Percentiles rank a stretch among this genome's conserved stretches.
Conservation (phyloP, 2,888 invertebrate genomes). For the Lepeophtheirus nordmannii region DNA sequence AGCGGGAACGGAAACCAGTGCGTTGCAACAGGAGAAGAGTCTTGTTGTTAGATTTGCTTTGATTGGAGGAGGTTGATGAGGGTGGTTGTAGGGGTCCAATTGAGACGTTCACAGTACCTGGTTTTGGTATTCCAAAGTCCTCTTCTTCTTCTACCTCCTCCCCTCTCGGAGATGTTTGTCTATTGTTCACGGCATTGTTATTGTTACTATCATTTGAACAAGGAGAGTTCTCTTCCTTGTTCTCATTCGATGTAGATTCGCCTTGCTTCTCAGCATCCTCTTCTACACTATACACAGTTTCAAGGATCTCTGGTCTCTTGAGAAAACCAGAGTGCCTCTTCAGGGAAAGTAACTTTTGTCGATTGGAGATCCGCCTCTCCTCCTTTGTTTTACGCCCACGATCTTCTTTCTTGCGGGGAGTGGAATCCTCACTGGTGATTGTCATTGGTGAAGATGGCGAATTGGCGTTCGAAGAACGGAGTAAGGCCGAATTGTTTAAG, state of each 20-base stretch:
- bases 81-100: no score
- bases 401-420: constrained; percentile 33
- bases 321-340: constrained; percentile 55
- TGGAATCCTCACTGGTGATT: not conserved
- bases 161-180: no score
- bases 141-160: no score
- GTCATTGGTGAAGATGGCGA: constrained; percentile 3
- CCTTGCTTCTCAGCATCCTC: constrained; percentile 44
- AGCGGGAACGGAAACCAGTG: constrained; percentile 1
- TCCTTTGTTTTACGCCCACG: constrained; percentile 33
- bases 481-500: constrained; percentile 7
- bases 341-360: constrained; percentile 18
- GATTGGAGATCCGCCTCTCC: constrained; percentile 19
- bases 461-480: not conserved
- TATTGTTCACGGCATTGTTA: no score
- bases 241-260: no score
- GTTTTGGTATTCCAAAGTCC: no score
- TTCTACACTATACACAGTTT: constrained; percentile 57
- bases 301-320: constrained; percentile 48
- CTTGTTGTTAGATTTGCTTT: not conserved
- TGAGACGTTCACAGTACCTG: no score
- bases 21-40: not conserved
- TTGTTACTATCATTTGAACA: no score
- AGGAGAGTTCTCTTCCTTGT: no score
- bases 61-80: not conserved